Base-by-base conservation (phyloP, 2,113 vertebrate genomes). In the Elephantulus edwardii region DNA sequence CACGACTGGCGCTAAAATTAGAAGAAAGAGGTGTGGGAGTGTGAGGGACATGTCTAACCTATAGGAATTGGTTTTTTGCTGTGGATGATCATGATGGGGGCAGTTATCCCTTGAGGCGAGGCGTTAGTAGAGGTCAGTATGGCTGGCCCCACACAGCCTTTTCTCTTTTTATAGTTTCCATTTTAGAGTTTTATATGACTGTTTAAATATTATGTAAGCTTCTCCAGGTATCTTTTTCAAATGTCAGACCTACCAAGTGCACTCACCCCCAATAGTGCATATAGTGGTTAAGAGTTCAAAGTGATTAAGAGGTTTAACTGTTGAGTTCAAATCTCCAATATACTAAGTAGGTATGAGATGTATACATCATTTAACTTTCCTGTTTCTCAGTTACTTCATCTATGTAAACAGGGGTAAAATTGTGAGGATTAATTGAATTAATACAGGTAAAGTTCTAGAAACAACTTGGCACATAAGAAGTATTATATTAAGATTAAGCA, bases 341-440 rank as follows among this genome's bases (percentile, higher is more conserved):
- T 30, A 83, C 46, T 66, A n/a, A 83, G 24, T 66, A 75, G 7
- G 56, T 40, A 3, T 78, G 19, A 84, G 72, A 64, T 89, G 17
- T 70, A 17, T 35, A 60, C 83, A 91, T 72, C 58, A 58, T 50
- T 89, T 81, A 85, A 74, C 62, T 7, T 91, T 71, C 46, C 54
- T 93, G 42, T 26, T 8, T 42, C 42, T 92, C 48, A 76, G 66
- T 75, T 79, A 86, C 20, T 88, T 30, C 22, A 60, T 6, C n/a
- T 84, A 7, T 79, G 86, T 80, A 95, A 93, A 86, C 35, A 22
- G 74, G n/a, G 64, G 78, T 80, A 70, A 92, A 86, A 58, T 54
- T 33, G 0, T 28, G 52, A 83, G 30, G 26, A 81, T 70, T 82
- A 91, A 89, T 48, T 88, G 3, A 80, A 79, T 82, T 78, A 87